phyloP scores from a whole-genome alignment of 2,888 invertebrate genomes.

The Agrotis puta region DNA sequence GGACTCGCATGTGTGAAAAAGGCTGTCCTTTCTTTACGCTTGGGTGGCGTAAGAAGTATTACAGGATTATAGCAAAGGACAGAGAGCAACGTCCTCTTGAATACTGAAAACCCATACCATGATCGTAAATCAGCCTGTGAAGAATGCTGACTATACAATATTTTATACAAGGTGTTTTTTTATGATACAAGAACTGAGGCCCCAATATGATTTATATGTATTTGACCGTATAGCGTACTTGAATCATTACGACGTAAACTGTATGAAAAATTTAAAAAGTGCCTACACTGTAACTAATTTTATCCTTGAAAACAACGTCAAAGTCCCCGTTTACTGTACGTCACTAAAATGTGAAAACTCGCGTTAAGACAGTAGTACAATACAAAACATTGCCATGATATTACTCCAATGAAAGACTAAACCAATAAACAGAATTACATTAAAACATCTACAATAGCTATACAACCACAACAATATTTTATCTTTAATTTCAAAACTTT shows the following conservation, averaged over 20 bases:
- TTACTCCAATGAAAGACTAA: background rate
- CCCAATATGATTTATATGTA: too few relatives aligned
- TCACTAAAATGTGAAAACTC: too few relatives aligned
- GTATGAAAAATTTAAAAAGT: too few relatives aligned
- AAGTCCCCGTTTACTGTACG: too few relatives aligned
- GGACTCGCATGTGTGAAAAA: conserved; percentile 35
- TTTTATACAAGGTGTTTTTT: too few relatives aligned
- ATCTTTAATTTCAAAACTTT: background rate
- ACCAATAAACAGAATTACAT: background rate
- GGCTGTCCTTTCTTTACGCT: conserved; percentile 29
- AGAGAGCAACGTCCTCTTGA: conserved; percentile 9
- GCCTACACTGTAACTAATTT: too few relatives aligned
- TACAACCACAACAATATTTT: background rate
- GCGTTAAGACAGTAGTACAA: too few relatives aligned
- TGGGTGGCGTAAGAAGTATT: conserved; percentile 33
- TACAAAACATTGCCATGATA: too few relatives aligned
- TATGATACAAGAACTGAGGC: too few relatives aligned
- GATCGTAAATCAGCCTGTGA: background rate
- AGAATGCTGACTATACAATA: background rate
- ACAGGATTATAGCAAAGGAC: conserved; percentile 38
- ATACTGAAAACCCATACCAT: conserved; percentile 15
- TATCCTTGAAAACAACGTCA: too few relatives aligned
- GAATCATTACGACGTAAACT: too few relatives aligned
- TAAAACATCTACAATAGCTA: background rate
- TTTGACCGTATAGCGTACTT: too few relatives aligned